Evolutionary conservation across 92 coral and sea anemone species (phyloP).

Genomic region (Palythoa caribaeorum): DNA sequence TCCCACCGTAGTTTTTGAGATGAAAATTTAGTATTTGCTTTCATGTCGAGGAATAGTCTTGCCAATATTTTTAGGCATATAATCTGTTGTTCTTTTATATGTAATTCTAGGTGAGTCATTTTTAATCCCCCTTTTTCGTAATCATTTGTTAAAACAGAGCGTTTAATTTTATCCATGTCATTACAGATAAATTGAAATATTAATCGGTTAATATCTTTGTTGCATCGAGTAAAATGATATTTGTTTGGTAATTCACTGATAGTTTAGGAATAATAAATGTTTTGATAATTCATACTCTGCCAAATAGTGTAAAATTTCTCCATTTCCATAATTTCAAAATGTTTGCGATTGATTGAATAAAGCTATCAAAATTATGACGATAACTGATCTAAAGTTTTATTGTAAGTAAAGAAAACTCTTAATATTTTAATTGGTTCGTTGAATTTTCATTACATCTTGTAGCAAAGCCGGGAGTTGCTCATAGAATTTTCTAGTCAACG

Average conservation of each 20-base stretch:
- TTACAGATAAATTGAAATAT: conserved; percentile 17
- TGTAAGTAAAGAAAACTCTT: too few species aligned
- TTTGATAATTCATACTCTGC: too few species aligned
- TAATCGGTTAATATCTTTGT: too few species aligned
- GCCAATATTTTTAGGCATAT: conserved; percentile 36
- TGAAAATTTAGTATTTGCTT: conserved; percentile 1
- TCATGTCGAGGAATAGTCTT: conserved; percentile 31
- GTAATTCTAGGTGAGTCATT: conserved; percentile 29
- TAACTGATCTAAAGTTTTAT: too few species aligned
- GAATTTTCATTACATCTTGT: too few species aligned
- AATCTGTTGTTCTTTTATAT: background rate
- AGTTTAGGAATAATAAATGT: background rate
- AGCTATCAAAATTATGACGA: too few species aligned
- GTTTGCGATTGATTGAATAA: background rate
- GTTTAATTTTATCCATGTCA: conserved; percentile 29
- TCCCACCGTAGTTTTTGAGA: too few species aligned
- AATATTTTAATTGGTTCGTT: too few species aligned
- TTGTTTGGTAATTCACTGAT: conserved; percentile 6
- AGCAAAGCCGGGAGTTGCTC: too few species aligned
- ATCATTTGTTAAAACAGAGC: conserved; percentile 29
- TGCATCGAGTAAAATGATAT: too few species aligned
- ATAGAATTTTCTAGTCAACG: too few species aligned
- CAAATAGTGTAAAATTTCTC: background rate
- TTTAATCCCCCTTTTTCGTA: conserved; percentile 28
- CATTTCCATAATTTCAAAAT: background rate